These are phyloP conservation scores for Tipula vernalis DNA, from an alignment of 2,888 invertebrate genomes.

Conservation along the genomic window DNA sequence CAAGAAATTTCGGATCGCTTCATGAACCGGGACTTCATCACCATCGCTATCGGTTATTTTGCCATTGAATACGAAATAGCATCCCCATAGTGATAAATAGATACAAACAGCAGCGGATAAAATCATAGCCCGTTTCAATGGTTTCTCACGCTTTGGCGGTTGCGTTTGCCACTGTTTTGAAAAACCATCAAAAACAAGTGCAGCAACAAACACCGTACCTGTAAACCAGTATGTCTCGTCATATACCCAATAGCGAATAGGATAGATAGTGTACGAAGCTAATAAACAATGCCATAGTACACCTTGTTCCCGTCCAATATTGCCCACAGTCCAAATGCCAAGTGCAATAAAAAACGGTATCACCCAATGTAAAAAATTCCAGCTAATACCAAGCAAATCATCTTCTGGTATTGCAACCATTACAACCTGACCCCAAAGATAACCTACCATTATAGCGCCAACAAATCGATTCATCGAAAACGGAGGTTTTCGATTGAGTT, in stretches of 20 bases:
- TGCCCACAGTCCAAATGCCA: conserved; percentile 84
- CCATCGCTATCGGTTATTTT: conserved; percentile 73
- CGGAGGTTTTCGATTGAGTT: conserved; percentile 58
- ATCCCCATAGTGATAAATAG: conserved; percentile 61
- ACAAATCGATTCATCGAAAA: conserved; percentile 67
- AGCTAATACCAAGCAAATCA: conserved; percentile 54
- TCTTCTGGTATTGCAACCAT: conserved; percentile 67
- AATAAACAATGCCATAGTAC: conserved; percentile 53
- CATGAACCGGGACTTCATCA: conserved; percentile 75
- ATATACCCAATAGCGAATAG: conserved; percentile 56
- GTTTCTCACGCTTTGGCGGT: conserved; percentile 38
- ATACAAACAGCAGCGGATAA: conserved; percentile 49
- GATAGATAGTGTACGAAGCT: conserved; percentile 53
- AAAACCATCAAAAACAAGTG: conserved; percentile 58
- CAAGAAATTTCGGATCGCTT: conserved; percentile 79
- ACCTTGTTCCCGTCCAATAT: conserved; percentile 74
- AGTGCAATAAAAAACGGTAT: conserved; percentile 60
- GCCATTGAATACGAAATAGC: conserved; percentile 79
- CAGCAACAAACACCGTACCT: conserved; percentile 49
- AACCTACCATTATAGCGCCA: conserved; percentile 64
- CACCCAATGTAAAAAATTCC: conserved; percentile 55
- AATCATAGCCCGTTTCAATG: conserved; percentile 40
- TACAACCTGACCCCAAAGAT: conserved; percentile 65
- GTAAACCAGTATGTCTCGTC: conserved; percentile 63
- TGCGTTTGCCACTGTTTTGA: conserved; percentile 68